These are phyloP conservation scores for Brachypterus glaber DNA, from an alignment of 2,888 invertebrate genomes.

Conservation along the genomic window DNA sequence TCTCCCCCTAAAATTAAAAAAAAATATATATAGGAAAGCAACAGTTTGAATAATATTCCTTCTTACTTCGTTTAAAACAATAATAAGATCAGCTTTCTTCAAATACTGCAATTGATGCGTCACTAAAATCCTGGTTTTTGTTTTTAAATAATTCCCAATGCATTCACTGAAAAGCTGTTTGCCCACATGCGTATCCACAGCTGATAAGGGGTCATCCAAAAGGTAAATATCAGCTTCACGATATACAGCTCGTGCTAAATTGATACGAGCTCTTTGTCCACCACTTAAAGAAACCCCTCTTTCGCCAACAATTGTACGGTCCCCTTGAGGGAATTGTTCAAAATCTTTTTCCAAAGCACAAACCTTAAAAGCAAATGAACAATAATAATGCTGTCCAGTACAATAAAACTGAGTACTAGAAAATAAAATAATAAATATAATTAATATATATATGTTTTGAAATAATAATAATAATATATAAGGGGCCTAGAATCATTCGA, in stretches of 20 bases:
- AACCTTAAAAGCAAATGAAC: slow-evolving; percentile 32
- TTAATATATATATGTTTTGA: too few species aligned
- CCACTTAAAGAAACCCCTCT: slow-evolving; percentile 66
- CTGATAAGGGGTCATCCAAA: slow-evolving; percentile 68
- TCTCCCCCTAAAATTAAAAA: slow-evolving; percentile 41
- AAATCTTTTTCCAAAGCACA: slow-evolving; percentile 61
- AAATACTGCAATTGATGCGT: slow-evolving; percentile 62
- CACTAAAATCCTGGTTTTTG: slow-evolving; percentile 53
- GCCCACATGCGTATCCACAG: slow-evolving; percentile 66
- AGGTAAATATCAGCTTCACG: slow-evolving; percentile 64
- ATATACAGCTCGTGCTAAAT: slow-evolving; percentile 65
- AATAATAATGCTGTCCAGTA: too few species aligned
- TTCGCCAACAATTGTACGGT: slow-evolving; percentile 66
- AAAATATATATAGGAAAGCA: too few species aligned
- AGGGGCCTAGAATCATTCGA: too few species aligned
- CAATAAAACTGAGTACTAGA: too few species aligned
- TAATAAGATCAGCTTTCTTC: slow-evolving; percentile 43
- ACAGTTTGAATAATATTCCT: too few species aligned
- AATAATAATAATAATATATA: too few species aligned
- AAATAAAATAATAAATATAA: too few species aligned
- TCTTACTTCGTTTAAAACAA: slow-evolving; percentile 45
- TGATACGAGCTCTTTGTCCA: slow-evolving; percentile 69
- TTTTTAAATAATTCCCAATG: slow-evolving; percentile 45
- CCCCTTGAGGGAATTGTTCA: slow-evolving; percentile 58
- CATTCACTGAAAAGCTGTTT: slow-evolving; percentile 65